Evolutionary conservation across 1,140 invertebrate genomes (phyloP), one percentile per base, ranked within the genome.

Genomic region (Daktulosphaira vitifoliae): DNA sequence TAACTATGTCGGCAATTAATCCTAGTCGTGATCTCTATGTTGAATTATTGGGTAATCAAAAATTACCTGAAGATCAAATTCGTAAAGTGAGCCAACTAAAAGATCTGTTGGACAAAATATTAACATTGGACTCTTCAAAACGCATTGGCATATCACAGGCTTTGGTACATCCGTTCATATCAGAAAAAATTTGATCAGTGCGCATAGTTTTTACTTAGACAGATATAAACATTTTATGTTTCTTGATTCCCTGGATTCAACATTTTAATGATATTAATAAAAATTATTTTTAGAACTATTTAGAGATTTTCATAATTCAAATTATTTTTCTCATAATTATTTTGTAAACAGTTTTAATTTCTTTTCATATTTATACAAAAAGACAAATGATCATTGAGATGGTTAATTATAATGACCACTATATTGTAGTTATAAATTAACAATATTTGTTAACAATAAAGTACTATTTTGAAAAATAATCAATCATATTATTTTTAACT

Each of bases 161-260:
- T 20, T 79, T 99, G 22, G 86, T 87, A 25, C 96, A 99, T 80
- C 88, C 93, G 1, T 99, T 99, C 78, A 97, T 99, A 74, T 86
- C 89, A 78, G 96, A 96, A 75, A 89, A 88, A 75, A 86, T 92
- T 73, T 85, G 71, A 66, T 48, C 46, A 48, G 65, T 56, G 56
- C 42, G 16, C 56, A 15, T 46, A 62, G 56, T 48, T 62, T 33
- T 46, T 62, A 25, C 25, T 33, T 46, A 62, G 42, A 46, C 18
- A 62, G 38, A 48, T 48, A 46, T 26, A 33, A 33, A 46, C 38
- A 46, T 44, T 48, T 48, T 48, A n/a, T n/a, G n/a, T 46, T 20
- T 62, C 46, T 62, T 62, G 42, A 48, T 62, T 62, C 56, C 46
- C 15, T 48, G 0, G 56, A 62, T 9, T 62, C 42, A 29, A 48